phyloP scores from a whole-genome alignment of 2,797 vertebrate species.

The Acridotheres tristis region DNA sequence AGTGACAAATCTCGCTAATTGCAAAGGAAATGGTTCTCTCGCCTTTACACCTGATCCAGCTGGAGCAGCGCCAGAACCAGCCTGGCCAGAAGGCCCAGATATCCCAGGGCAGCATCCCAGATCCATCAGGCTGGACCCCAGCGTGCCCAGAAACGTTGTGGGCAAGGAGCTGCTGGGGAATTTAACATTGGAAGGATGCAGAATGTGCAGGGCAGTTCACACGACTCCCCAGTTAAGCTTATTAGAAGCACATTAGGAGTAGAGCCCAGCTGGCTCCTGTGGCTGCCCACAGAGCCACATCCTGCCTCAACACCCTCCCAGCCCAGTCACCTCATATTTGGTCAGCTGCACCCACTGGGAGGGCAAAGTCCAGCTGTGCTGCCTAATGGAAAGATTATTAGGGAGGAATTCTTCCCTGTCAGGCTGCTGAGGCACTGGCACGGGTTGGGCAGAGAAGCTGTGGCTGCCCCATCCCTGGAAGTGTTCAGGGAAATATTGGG shows the following conservation, averaged over 20 bases:
- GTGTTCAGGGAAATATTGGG: background rate
- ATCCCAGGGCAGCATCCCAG: background rate
- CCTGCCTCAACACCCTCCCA: background rate
- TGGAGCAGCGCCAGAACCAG: background rate
- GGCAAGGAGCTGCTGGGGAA: background rate
- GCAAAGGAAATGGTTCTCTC: background rate
- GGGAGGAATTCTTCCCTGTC: background rate
- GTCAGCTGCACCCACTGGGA: background rate
- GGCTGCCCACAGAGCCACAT: background rate
- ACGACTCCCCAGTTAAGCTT: background rate
- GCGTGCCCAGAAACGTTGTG: rapidly evolving
- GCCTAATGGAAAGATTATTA: background rate
- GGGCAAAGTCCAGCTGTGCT: background rate
- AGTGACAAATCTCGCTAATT: slow-evolving; percentile 31
- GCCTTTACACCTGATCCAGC: background rate
- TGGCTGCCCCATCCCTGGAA: background rate
- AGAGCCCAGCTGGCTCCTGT: slow-evolving; percentile 30
- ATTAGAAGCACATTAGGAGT: slow-evolving; percentile 26
- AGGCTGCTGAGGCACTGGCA: background rate
- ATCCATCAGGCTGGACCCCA: background rate
- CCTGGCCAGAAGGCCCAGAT: background rate
- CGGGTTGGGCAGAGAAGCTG: background rate
- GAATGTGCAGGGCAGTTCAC: background rate
- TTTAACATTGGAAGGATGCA: background rate
- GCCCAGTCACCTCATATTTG: background rate